Evolutionary conservation across 2,113 vertebrate genomes (phyloP).

Genomic region (Echinops telfairi): DNA sequence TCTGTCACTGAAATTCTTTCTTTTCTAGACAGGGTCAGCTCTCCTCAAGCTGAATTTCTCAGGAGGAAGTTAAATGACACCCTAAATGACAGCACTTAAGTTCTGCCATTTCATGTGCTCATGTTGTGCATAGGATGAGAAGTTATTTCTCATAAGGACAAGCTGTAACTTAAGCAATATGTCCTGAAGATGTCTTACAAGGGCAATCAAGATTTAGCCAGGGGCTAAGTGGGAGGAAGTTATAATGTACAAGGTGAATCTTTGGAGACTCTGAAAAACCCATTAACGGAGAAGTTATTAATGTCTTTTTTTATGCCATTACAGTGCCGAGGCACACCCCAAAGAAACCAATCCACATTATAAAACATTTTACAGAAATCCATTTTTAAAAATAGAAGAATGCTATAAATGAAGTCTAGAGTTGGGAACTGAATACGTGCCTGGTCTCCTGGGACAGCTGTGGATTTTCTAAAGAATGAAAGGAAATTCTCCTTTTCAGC

Average conservation of each 20-base stretch:
- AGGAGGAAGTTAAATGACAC: neutral
- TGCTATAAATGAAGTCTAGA: conserved; percentile 67
- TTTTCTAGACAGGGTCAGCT: neutral
- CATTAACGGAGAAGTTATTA: conserved; percentile 84
- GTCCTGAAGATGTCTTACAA: conserved; percentile 82
- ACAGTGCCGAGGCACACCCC: conserved; percentile 53
- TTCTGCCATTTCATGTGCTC: neutral
- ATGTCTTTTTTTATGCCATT: conserved; percentile 79
- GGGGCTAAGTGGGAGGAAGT: conserved; percentile 69
- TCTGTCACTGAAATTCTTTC: neutral
- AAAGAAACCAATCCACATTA: conserved; percentile 84
- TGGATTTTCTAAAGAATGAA: conserved; percentile 64
- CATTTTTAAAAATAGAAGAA: conserved; percentile 84
- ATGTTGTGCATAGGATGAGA: neutral
- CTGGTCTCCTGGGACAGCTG: conserved; percentile 25
- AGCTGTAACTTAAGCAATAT: conserved; percentile 55
- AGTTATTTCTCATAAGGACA: conserved; percentile 61
- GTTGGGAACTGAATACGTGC: conserved; percentile 50
- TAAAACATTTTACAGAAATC: conserved; percentile 87
- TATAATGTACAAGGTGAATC: conserved; percentile 76
- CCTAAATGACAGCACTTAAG: neutral
- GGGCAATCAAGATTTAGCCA: conserved; percentile 76
- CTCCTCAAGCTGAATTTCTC: neutral
- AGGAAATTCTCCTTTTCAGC: conserved; percentile 44
- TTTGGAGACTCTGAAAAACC: conserved; percentile 84